A percentile compares a stretch with the other conserved stretches of the same genome.
phyloP scores from a whole-genome alignment of 2,888 invertebrate genomes.

The Perizoma flavofasciatum region DNA sequence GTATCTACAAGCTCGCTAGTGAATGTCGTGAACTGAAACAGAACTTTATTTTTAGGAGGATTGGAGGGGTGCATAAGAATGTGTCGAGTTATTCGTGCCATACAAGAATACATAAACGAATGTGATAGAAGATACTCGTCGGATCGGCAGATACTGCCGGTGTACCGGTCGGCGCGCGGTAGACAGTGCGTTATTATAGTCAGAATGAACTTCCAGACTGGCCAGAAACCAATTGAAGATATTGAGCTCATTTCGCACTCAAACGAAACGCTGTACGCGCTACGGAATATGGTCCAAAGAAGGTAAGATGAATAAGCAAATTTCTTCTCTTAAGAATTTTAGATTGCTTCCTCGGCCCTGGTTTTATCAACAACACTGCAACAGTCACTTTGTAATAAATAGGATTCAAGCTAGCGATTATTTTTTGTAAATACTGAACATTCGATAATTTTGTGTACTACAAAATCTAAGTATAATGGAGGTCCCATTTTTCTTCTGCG shows the following conservation, averaged over 20 bases:
- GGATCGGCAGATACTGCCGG: conserved; percentile 94
- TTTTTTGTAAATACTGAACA: too few species aligned
- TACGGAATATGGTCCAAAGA: conserved; percentile 90
- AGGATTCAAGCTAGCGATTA: too few species aligned
- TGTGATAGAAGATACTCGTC: conserved; percentile 95
- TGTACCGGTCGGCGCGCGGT: conserved; percentile 95
- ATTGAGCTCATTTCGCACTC: conserved; percentile 96
- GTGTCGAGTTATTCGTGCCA: conserved; percentile 96
- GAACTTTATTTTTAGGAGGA: conserved; percentile 58
- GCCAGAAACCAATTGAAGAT: conserved; percentile 94
- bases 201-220: conserved; percentile 90
- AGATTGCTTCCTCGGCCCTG: too few species aligned
- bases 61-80: conserved; percentile 85
- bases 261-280: conserved; percentile 95
- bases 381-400: too few species aligned
- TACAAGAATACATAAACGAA: conserved; percentile 97
- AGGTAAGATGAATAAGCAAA: conserved; percentile 61
- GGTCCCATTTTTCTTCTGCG: too few species aligned
- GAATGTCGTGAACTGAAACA: neutral
- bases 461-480: too few species aligned
- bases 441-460: too few species aligned
- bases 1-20: too few species aligned
- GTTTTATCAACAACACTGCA: too few species aligned
- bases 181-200: conserved; percentile 94
- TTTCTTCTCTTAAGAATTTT: neutral